phyloP scores from a whole-genome alignment of 1,140 invertebrate species.

The Drosophila saltans region DNA sequence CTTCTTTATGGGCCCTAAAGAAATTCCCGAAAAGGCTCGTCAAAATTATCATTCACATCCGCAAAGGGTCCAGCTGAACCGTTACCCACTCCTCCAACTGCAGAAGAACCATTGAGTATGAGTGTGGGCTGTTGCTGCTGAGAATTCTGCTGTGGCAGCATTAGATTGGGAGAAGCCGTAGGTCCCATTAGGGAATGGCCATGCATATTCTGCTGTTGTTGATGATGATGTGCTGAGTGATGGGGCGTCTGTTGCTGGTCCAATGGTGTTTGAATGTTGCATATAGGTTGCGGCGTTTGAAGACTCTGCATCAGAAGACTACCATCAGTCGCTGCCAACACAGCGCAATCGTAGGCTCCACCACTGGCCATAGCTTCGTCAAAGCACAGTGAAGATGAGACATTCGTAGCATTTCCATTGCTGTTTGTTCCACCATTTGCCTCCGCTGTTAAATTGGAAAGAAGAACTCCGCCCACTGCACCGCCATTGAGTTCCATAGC shows the following conservation, averaged over 20 bases:
- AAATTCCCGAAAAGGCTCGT: conserved; percentile 79
- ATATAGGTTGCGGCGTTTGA: conserved; percentile 59
- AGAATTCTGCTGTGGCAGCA: conserved; percentile 46
- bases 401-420: conserved; percentile 16
- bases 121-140: conserved; percentile 57
- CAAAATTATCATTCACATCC: conserved; percentile 78
- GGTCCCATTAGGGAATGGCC: conserved; percentile 56
- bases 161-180: conserved; percentile 29
- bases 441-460: conserved; percentile 51
- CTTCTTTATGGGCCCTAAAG: conserved; percentile 40
- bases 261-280: conserved; percentile 51
- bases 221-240: conserved; percentile 45
- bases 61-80: conserved; percentile 41
- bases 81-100: conserved; percentile 39
- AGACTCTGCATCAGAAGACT: conserved; percentile 58
- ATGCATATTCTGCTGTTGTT: conserved; percentile 58
- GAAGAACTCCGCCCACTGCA: conserved; percentile 61
- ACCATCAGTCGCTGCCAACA: conserved; percentile 61
- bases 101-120: conserved; percentile 59
- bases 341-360: conserved; percentile 65
- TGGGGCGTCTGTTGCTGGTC: conserved; percentile 48
- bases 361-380: conserved; percentile 58
- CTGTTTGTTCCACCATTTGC: conserved; percentile 10
- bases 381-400: conserved; percentile 49
- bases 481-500: conserved; percentile 76